Conservation (phyloP, 2,113 vertebrate species). For the Lasiurus borealis region DNA sequence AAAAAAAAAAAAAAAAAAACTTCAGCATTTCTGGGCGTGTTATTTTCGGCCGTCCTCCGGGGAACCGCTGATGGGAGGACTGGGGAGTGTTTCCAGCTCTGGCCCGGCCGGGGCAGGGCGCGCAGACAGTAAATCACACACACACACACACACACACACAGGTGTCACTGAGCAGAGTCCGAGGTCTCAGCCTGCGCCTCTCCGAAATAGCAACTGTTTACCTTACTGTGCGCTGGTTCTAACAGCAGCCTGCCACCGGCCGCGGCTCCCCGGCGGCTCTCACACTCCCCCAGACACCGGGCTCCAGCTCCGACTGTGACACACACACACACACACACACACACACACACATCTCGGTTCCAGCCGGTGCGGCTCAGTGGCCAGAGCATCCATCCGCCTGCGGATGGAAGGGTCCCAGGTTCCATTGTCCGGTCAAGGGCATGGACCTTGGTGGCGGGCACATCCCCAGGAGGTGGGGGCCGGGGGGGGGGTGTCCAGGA, state of each 20-base stretch:
- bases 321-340: too few species aligned
- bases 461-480: too few species aligned
- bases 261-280: not conserved
- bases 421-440: too few species aligned
- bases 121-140: not conserved
- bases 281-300: not conserved
- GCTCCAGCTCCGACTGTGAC: not conserved
- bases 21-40: not conserved
- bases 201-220: conserved; percentile 52
- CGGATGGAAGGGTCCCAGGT: too few species aligned
- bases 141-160: too few species aligned
- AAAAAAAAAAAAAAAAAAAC: conserved; percentile 23
- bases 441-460: too few species aligned
- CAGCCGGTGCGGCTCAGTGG: too few species aligned
- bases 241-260: conserved; percentile 37
- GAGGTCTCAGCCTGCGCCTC: not conserved
- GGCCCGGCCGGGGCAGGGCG: not conserved
- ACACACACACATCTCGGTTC: not conserved
- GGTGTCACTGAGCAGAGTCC: not conserved
- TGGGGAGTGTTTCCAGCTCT: not conserved
- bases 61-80: not conserved
- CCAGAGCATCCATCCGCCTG: too few species aligned
- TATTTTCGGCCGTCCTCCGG: not conserved
- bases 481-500: too few species aligned
- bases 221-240: not conserved